Evolutionary conservation across 1,140 invertebrate species (phyloP).

Genomic region (Wiebesia pumilae): DNA sequence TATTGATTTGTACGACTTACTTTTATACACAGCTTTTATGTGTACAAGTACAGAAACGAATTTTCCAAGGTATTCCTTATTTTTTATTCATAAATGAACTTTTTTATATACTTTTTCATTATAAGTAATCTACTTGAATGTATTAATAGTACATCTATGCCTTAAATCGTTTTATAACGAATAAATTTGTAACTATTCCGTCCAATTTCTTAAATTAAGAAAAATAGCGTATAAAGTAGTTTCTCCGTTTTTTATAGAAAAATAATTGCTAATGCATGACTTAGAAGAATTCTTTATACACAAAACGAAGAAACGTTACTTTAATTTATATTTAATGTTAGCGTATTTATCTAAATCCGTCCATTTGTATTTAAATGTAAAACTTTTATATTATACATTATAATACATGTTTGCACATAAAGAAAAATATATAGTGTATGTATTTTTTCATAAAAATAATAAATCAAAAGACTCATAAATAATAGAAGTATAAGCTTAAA

Average conservation of each 20-base stretch:
- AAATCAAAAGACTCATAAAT: not conserved
- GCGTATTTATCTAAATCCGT: conserved; percentile 23
- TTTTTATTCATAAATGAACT: not conserved
- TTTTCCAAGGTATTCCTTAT: not conserved
- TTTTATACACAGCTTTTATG: not conserved
- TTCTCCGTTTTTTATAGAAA: conserved; percentile 4
- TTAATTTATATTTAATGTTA: conserved; percentile 6
- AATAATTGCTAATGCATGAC: not conserved
- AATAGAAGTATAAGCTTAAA: too few relatives aligned
- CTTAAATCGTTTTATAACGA: not conserved
- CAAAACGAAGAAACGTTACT: conserved; percentile 5
- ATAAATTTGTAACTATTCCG: conserved; percentile 30
- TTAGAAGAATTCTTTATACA: not conserved
- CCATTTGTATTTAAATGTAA: conserved; percentile 19
- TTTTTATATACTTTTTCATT: not conserved
- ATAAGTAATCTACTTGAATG: not conserved
- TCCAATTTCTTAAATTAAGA: conserved; percentile 41
- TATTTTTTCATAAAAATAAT: conserved; percentile 35
- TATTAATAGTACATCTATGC: conserved; percentile 17
- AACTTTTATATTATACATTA: conserved; percentile 36
- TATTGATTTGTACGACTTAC: not conserved
- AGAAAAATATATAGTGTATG: not conserved
- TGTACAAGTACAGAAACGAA: not conserved
- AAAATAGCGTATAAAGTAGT: conserved; percentile 20
- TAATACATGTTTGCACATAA: not conserved